Evolutionary conservation across 2,888 invertebrate species (phyloP).

Genomic region (Peribatodes rhomboidaria): DNA sequence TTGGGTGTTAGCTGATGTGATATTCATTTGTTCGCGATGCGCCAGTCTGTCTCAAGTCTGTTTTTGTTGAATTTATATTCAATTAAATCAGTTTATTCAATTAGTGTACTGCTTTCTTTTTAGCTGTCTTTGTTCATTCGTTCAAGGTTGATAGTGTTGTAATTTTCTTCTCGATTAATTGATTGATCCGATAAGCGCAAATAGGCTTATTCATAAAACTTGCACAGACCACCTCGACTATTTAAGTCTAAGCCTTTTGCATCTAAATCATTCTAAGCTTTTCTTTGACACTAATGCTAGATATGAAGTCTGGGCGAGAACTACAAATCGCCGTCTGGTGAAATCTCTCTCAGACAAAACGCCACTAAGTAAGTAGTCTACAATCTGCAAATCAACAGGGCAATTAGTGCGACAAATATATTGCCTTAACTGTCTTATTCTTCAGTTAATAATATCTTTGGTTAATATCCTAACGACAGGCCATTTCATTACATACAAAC

Average conservation of each 20-base stretch:
- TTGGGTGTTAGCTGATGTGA: constrained; percentile 43
- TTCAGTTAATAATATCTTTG: constrained; percentile 17
- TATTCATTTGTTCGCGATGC: constrained; percentile 34
- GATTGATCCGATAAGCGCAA: not conserved
- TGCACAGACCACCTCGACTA: not conserved
- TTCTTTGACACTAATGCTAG: not conserved
- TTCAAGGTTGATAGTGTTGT: not conserved
- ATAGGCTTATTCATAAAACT: not conserved
- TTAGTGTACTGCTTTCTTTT: constrained; percentile 8
- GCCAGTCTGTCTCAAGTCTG: constrained; percentile 2
- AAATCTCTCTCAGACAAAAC: constrained; percentile 19
- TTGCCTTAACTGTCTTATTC: constrained; percentile 21
- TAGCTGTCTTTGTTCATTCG: too few relatives aligned
- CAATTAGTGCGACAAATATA: constrained; percentile 32
- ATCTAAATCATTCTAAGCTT: not conserved
- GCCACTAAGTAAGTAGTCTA: constrained; percentile 27
- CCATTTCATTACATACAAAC: not conserved
- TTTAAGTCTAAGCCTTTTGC: not conserved
- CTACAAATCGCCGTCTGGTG: constrained; percentile 14
- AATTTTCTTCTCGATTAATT: not conserved
- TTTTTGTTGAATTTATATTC: constrained; percentile 23
- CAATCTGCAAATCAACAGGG: constrained; percentile 24
- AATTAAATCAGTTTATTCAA: constrained; percentile 10
- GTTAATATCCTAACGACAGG: not conserved
- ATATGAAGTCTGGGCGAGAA: not conserved